Percentiles rank a stretch among this genome's conserved stretches.
Conservation (phyloP, 1,140 invertebrate species). For the Cryptotermes secundus region DNA sequence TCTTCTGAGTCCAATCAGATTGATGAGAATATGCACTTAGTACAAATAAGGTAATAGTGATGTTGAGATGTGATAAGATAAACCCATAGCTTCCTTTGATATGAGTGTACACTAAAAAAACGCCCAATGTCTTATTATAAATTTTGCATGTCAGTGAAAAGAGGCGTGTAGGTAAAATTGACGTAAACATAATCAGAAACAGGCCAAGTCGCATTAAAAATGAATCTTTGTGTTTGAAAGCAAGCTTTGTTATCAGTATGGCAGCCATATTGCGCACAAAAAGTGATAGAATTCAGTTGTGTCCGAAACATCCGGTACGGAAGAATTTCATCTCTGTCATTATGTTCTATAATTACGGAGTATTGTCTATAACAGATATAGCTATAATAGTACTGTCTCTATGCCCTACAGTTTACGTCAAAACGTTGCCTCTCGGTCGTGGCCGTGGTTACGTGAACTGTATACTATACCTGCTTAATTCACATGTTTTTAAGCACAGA, state of each 20-base stretch:
- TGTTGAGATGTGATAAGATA: background rate
- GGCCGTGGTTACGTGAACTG: too few relatives aligned
- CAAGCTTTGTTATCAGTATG: background rate
- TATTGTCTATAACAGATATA: too few relatives aligned
- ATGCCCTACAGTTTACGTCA: too few relatives aligned
- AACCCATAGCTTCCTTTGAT: background rate
- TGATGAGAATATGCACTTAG: background rate
- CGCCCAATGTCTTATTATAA: constrained; percentile 14
- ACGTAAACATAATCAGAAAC: background rate
- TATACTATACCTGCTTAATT: too few relatives aligned
- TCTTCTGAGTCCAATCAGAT: background rate
- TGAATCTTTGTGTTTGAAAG: background rate
- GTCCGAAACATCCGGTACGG: too few relatives aligned
- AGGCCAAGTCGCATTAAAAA: background rate
- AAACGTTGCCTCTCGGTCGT: too few relatives aligned
- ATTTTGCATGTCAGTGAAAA: constrained; percentile 7
- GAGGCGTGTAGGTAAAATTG: background rate
- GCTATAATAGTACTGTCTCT: too few relatives aligned
- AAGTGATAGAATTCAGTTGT: background rate
- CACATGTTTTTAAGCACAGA: too few relatives aligned
- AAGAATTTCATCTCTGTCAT: too few relatives aligned
- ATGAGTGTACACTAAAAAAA: background rate
- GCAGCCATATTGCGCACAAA: background rate
- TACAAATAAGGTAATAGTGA: constrained; percentile 5
- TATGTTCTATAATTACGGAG: too few relatives aligned